Percentiles rank a stretch among this genome's conserved stretches.
These are phyloP conservation scores for Xestia xanthographa DNA, from an alignment of 2,888 invertebrate species.

Conservation along the genomic window DNA sequence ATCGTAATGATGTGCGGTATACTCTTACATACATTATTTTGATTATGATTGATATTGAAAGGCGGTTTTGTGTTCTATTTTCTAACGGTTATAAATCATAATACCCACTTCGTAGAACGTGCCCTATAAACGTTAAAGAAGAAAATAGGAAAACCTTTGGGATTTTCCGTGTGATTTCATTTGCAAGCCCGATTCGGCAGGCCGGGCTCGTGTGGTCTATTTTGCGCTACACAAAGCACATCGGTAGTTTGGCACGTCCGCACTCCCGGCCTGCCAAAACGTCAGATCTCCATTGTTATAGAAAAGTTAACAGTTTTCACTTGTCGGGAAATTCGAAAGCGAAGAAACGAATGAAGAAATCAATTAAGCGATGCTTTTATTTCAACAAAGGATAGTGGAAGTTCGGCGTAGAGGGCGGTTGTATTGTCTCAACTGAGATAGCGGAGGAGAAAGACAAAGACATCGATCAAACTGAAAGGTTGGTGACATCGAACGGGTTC, in stretches of 20 bases:
- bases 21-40: background rate
- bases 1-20: slow-evolving; percentile 20
- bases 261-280: slow-evolving; percentile 72
- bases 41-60: slow-evolving; percentile 50
- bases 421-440: slow-evolving; percentile 71
- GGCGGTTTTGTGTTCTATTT: slow-evolving; percentile 36
- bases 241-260: slow-evolving; percentile 80
- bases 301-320: slow-evolving; percentile 78
- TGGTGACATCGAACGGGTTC: slow-evolving; percentile 69
- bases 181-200: slow-evolving; percentile 62
- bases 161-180: slow-evolving; percentile 70
- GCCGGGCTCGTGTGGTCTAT: slow-evolving; percentile 71
- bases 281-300: slow-evolving; percentile 77
- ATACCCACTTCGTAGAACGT: slow-evolving; percentile 31
- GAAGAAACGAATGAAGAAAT: slow-evolving; percentile 68
- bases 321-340: slow-evolving; percentile 71
- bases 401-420: slow-evolving; percentile 70
- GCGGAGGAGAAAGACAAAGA: slow-evolving; percentile 73
- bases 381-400: slow-evolving; percentile 72
- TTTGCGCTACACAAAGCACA: slow-evolving; percentile 77
- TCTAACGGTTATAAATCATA: slow-evolving; percentile 58
- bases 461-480: slow-evolving; percentile 79
- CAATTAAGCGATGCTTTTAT: slow-evolving; percentile 71
- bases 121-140: slow-evolving; percentile 41
- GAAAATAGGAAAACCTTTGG: slow-evolving; percentile 59